A percentile compares a stretch with the other conserved stretches of the same genome.
Evolutionary conservation across 92 coral and sea anemone species (phyloP).

Genomic region (Paramuricea clavata): DNA sequence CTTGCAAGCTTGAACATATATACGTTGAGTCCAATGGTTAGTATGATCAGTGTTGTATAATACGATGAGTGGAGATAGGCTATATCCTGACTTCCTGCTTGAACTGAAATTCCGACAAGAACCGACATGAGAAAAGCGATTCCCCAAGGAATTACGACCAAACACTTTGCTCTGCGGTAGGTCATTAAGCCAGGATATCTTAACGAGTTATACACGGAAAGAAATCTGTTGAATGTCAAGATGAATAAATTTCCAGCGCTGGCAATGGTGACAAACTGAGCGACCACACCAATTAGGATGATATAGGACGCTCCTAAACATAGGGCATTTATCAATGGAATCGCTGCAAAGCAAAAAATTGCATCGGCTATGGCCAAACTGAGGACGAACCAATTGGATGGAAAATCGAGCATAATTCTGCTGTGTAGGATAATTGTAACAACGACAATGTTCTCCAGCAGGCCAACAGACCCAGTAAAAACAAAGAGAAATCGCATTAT

Average conservation of each 20-base stretch:
- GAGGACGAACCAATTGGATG: no score
- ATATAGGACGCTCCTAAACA: background rate
- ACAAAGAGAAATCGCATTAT: no score
- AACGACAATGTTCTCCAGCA: background rate
- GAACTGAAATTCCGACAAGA: background rate
- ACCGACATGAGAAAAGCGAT: background rate
- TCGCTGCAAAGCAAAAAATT: background rate
- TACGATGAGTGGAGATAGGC: background rate
- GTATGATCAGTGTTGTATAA: background rate
- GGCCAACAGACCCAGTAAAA: background rate
- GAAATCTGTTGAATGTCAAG: no score
- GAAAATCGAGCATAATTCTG: no score
- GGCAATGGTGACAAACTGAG: background rate
- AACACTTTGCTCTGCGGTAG: background rate
- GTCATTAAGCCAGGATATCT: conserved; percentile 20
- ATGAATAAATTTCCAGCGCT: background rate
- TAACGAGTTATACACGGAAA: no score
- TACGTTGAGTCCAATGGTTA: background rate
- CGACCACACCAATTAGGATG: background rate
- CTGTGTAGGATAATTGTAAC: no score
- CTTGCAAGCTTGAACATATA: conserved; percentile 6
- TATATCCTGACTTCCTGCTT: background rate
- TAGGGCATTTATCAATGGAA: background rate
- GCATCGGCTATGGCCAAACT: background rate
- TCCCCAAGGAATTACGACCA: conserved; percentile 2